Evolutionary conservation across 2,113 vertebrate species (phyloP).

Genomic region (Lathamus discolor): DNA sequence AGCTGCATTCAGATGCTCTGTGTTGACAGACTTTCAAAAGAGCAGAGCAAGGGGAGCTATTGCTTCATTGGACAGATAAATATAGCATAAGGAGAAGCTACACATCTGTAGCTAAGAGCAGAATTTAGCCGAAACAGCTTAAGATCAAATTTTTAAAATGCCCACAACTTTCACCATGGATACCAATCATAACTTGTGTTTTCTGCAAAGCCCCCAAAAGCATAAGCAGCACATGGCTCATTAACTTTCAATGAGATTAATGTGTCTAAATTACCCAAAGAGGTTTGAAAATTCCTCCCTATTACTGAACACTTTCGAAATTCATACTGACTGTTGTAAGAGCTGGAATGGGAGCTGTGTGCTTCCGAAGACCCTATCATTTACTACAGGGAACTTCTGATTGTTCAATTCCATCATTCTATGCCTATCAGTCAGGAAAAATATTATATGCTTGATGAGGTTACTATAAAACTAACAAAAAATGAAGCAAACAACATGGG

Average conservation of each 20-base stretch:
- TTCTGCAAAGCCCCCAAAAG: constrained; percentile 11
- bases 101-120: not conserved
- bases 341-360: not conserved
- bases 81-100: constrained; percentile 1
- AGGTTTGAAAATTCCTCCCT: constrained; percentile 14
- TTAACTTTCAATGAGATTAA: constrained; percentile 49
- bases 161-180: not conserved
- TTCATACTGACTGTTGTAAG: constrained; percentile 7
- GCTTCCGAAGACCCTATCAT: not conserved
- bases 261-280: not conserved
- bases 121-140: not conserved
- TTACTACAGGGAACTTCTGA: not conserved
- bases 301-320: constrained; percentile 11
- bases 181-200: not conserved
- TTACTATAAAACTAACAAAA: not conserved
- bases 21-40: constrained; percentile 57
- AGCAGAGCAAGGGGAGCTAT: constrained; percentile 19
- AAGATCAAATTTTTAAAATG: not conserved
- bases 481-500: not conserved
- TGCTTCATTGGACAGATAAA: constrained; percentile 23
- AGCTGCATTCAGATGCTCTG: constrained; percentile 50
- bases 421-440: fast-evolving
- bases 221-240: constrained; percentile 1
- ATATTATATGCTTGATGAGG: not conserved
- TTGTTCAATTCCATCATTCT: not conserved